phyloP scores from a whole-genome alignment of 2,113 vertebrate genomes.

The Poeciliopsis retropinna region DNA sequence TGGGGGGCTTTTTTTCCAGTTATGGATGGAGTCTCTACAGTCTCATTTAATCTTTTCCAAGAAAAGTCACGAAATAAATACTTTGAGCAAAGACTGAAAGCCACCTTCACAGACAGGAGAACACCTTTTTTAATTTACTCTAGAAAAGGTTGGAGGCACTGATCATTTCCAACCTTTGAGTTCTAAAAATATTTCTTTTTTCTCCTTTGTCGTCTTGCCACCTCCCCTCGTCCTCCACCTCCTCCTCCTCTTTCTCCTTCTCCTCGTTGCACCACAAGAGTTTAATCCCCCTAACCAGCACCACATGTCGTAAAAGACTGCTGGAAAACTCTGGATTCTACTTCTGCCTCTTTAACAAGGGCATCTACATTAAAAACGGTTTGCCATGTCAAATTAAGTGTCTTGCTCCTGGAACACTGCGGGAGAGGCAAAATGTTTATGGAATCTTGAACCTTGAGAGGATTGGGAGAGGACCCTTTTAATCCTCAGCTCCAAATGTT shows the following conservation, averaged over 20 bases:
- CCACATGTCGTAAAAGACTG: constrained; percentile 78
- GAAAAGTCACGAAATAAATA: constrained; percentile 54
- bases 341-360: constrained; percentile 73
- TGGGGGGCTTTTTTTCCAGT: constrained; percentile 4
- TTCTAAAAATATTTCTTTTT: constrained; percentile 68
- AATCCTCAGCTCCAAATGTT: constrained; percentile 17
- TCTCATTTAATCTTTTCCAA: constrained; percentile 52
- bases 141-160: constrained; percentile 68
- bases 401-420: constrained; percentile 23
- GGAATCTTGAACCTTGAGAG: constrained; percentile 14
- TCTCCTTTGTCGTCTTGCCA: constrained; percentile 38
- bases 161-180: constrained; percentile 67
- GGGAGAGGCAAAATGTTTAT: constrained; percentile 28
- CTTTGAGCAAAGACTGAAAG: constrained; percentile 53
- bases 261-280: constrained; percentile 60
- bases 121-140: constrained; percentile 62
- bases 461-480: constrained; percentile 12
- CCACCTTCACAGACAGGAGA: constrained; percentile 58
- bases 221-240: constrained; percentile 30
- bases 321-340: constrained; percentile 74
- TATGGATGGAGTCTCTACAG: constrained; percentile 31
- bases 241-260: constrained; percentile 32
- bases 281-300: constrained; percentile 74
- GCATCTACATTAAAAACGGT: constrained; percentile 62
- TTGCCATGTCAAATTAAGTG: constrained; percentile 59